These are phyloP conservation scores for Caenorhabditis zanzibari DNA, from an alignment of 2,888 invertebrate species.

Conservation along the genomic window DNA sequence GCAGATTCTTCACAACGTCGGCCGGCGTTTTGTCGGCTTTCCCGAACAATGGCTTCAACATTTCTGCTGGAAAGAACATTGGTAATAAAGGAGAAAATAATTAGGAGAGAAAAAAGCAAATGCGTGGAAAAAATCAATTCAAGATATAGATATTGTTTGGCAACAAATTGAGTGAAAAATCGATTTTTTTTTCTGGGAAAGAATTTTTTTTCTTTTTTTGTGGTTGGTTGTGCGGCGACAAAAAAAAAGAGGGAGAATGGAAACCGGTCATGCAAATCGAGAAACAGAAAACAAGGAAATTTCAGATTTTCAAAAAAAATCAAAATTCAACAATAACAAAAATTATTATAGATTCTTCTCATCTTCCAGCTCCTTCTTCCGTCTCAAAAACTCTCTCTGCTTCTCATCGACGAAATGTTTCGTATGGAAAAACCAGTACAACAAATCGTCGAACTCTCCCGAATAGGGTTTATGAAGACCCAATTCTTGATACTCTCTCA, in stretches of 20 bases:
- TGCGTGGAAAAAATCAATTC: too few relatives aligned
- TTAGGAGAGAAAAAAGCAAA: too few relatives aligned
- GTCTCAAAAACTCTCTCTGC: slow-evolving; percentile 49
- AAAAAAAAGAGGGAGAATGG: slow-evolving; percentile 7
- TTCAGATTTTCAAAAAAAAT: neutral
- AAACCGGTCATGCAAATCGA: slow-evolving; percentile 55
- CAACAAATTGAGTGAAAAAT: too few relatives aligned
- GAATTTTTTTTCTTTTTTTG: neutral
- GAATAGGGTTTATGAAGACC: slow-evolving; percentile 53
- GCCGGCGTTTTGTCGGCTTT: slow-evolving; percentile 87
- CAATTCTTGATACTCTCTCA: slow-evolving; percentile 74
- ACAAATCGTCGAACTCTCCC: slow-evolving; percentile 78
- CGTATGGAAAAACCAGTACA: slow-evolving; percentile 82
- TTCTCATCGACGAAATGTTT: slow-evolving; percentile 67
- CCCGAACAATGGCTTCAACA: slow-evolving; percentile 68
- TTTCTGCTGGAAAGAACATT: slow-evolving; percentile 26
- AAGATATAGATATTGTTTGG: too few relatives aligned
- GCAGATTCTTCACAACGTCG: slow-evolving; percentile 94
- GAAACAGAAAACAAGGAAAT: neutral
- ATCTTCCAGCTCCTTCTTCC: slow-evolving; percentile 16
- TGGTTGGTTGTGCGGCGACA: neutral
- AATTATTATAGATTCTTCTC: neutral
- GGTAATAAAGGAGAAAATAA: neutral
- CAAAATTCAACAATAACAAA: neutral
- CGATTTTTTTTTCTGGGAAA: slow-evolving; percentile 2